phyloP scores from a whole-genome alignment of 1,140 invertebrate species.

The Bombyx mori region ASM3026992v2 NC_085110.1:9634501-9635000 shows the following conservation, averaged over 20 bases:
- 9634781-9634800: slow-evolving; percentile 96
- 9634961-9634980: slow-evolving; percentile 96
- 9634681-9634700: too few relatives aligned
- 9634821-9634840: slow-evolving; percentile 97
- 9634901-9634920: slow-evolving; percentile 93
- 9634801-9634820: slow-evolving; percentile 98
- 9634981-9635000: slow-evolving; percentile 68
- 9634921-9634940: slow-evolving; percentile 95
- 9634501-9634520: too few relatives aligned
- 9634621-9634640: too few relatives aligned
- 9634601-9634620: too few relatives aligned
- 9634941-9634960: slow-evolving; percentile 89
- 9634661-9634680: too few relatives aligned
- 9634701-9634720: too few relatives aligned
- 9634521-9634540: too few relatives aligned
- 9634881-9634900: slow-evolving; percentile 95
- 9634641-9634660: too few relatives aligned
- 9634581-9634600: too few relatives aligned
- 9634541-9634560: too few relatives aligned
- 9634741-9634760: background rate
- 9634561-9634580: too few relatives aligned
- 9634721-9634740: too few relatives aligned
- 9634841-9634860: slow-evolving; percentile 97
- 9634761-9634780: background rate
- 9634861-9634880: slow-evolving; percentile 91